Conservation (phyloP, 1,140 invertebrate genomes). For the Cotesia glomerata region DNA sequence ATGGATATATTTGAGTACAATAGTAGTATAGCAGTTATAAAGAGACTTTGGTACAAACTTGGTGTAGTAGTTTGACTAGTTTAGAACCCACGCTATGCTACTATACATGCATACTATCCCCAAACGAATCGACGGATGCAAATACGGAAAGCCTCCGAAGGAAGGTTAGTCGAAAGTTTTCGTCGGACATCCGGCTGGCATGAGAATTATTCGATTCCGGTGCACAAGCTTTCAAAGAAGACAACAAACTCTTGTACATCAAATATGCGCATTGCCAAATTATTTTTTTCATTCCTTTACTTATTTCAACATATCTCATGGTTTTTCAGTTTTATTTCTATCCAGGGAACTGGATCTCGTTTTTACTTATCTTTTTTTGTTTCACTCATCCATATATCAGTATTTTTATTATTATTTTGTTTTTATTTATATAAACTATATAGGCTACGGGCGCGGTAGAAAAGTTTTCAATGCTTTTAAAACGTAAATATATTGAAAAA, state of each 20-base stretch:
- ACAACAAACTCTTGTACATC: neutral
- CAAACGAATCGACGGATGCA: slow-evolving; percentile 24
- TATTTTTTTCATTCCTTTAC: neutral
- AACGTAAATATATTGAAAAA: too few relatives aligned
- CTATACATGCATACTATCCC: too few relatives aligned
- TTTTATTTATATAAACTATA: neutral
- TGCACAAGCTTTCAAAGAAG: slow-evolving; percentile 5
- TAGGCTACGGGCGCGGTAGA: too few relatives aligned
- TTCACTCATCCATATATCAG: too few relatives aligned
- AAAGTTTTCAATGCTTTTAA: too few relatives aligned
- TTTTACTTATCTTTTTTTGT: too few relatives aligned
- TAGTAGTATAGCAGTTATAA: neutral
- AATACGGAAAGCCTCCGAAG: slow-evolving; percentile 21
- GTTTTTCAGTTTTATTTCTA: neutral
- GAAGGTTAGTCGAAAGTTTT: slow-evolving; percentile 25
- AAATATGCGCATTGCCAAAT: neutral
- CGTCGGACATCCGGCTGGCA: slow-evolving; percentile 26
- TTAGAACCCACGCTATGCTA: neutral
- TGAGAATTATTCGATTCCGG: slow-evolving; percentile 25
- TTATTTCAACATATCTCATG: neutral
- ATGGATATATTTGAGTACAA: too few relatives aligned
- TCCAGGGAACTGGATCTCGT: too few relatives aligned
- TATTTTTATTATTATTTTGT: neutral
- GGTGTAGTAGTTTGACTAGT: neutral
- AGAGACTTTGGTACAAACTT: neutral